Evolutionary conservation across 2,888 invertebrate genomes (phyloP).

Genomic region (Latheticus oryzae): DNA sequence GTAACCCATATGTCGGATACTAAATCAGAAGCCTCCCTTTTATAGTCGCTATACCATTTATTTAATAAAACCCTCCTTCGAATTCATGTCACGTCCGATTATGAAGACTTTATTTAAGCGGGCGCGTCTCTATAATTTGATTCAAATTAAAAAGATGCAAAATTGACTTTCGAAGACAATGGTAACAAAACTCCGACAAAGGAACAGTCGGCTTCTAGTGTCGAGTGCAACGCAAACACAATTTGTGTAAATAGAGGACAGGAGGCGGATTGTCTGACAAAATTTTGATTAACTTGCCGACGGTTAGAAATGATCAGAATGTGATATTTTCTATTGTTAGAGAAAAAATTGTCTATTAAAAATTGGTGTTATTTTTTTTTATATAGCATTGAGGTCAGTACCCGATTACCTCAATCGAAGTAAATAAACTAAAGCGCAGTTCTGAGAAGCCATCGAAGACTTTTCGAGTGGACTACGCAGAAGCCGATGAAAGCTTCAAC

Average conservation of each 20-base stretch:
- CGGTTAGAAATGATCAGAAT: no score
- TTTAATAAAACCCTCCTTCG: slow-evolving; percentile 59
- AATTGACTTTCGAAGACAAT: slow-evolving; percentile 30
- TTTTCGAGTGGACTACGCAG: slow-evolving; percentile 39
- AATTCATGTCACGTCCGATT: slow-evolving; percentile 60
- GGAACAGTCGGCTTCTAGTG: slow-evolving; percentile 40
- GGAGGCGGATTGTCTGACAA: slow-evolving; percentile 33
- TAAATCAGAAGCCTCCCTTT: slow-evolving; percentile 48
- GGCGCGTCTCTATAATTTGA: neutral
- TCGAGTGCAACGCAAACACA: slow-evolving; percentile 46
- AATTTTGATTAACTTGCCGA: no score
- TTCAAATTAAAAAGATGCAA: slow-evolving; percentile 6
- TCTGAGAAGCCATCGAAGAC: slow-evolving; percentile 34
- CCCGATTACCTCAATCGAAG: slow-evolving; percentile 34
- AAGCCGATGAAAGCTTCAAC: slow-evolving; percentile 37
- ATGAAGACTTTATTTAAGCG: slow-evolving; percentile 54
- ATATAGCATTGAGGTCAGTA: slow-evolving; percentile 18
- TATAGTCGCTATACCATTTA: slow-evolving; percentile 48
- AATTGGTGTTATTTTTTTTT: no score
- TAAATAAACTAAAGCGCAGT: slow-evolving; percentile 33
- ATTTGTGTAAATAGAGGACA: slow-evolving; percentile 46
- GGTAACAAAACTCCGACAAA: slow-evolving; percentile 35
- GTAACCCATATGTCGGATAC: slow-evolving; percentile 59
- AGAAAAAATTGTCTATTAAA: no score
- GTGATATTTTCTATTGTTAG: no score